These are phyloP conservation scores for Sogatella furcifera DNA, from an alignment of 1,140 invertebrate species.

Conservation along the genomic window DNA sequence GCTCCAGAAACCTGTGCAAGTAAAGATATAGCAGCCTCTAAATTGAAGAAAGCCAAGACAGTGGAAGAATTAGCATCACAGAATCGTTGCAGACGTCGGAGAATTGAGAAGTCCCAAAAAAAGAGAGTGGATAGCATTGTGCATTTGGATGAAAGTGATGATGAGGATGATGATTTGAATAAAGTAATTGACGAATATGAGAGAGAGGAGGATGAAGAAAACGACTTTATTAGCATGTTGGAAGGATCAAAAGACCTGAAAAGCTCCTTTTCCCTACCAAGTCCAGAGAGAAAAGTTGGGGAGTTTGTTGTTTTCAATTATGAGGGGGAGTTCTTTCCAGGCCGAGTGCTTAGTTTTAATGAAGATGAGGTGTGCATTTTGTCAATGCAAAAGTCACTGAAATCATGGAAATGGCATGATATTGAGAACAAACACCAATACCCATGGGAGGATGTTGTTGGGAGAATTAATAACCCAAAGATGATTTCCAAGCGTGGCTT, in stretches of 20 bases:
- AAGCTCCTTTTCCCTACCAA: not conserved
- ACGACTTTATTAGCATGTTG: not conserved
- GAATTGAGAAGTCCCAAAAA: not conserved
- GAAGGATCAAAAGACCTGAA: not conserved
- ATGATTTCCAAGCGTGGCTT: not conserved
- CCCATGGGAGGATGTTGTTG: conserved; percentile 2
- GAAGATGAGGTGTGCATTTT: not conserved
- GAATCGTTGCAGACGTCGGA: not conserved
- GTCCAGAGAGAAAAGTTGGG: not conserved
- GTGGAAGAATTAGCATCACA: not conserved
- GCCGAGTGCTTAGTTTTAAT: conserved; percentile 4
- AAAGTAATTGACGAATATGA: not conserved
- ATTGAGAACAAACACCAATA: conserved; percentile 5
- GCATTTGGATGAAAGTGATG: not conserved
- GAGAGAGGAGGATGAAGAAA: not conserved
- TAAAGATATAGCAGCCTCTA: not conserved
- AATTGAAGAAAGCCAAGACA: not conserved
- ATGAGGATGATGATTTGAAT: not conserved
- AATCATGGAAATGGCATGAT: conserved; percentile 14
- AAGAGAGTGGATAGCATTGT: not conserved
- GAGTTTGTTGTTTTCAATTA: conserved; percentile 4
- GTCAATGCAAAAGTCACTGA: conserved; percentile 7
- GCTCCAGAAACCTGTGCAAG: not conserved
- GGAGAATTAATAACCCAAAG: not conserved
- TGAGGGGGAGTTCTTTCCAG: conserved; percentile 11